Percentiles rank a stretch among this genome's conserved stretches.
Evolutionary conservation across 2,888 invertebrate genomes (phyloP).

Genomic region (Ferrisia virgata): DNA sequence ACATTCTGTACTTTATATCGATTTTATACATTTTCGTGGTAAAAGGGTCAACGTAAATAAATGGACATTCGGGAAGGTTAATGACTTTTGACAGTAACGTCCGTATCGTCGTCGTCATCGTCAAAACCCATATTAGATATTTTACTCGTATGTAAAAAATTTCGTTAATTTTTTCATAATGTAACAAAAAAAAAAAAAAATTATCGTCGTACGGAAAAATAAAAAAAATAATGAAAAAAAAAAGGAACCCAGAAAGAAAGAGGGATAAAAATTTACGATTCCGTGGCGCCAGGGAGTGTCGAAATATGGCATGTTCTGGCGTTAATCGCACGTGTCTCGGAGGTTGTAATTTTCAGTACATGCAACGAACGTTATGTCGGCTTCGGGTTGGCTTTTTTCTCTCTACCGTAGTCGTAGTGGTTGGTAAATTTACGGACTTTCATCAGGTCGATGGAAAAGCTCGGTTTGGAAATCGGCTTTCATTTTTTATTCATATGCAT

Average conservation of each 20-base stretch:
- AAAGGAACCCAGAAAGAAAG: neutral
- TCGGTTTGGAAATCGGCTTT: neutral
- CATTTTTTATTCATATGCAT: neutral
- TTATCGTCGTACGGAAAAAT: neutral
- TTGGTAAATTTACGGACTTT: neutral
- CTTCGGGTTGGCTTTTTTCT: neutral
- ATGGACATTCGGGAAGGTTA: too few species aligned
- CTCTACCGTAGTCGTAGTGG: neutral
- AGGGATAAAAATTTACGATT: constrained; percentile 14
- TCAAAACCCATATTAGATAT: neutral
- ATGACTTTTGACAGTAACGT: neutral
- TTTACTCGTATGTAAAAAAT: neutral
- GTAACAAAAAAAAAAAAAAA: neutral
- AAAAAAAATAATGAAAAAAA: neutral
- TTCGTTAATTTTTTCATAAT: neutral
- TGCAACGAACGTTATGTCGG: neutral
- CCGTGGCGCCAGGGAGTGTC: constrained; percentile 20
- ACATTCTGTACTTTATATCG: too few species aligned
- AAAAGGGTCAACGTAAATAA: too few species aligned
- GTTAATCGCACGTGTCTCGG: constrained; percentile 20
- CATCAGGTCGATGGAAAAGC: neutral
- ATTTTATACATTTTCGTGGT: too few species aligned
- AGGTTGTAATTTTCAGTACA: constrained; percentile 10
- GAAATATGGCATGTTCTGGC: constrained; percentile 5
- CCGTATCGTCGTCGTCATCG: too few species aligned